Conservation (phyloP, 2,113 vertebrate genomes). For the Aptenodytes forsteri region DNA sequence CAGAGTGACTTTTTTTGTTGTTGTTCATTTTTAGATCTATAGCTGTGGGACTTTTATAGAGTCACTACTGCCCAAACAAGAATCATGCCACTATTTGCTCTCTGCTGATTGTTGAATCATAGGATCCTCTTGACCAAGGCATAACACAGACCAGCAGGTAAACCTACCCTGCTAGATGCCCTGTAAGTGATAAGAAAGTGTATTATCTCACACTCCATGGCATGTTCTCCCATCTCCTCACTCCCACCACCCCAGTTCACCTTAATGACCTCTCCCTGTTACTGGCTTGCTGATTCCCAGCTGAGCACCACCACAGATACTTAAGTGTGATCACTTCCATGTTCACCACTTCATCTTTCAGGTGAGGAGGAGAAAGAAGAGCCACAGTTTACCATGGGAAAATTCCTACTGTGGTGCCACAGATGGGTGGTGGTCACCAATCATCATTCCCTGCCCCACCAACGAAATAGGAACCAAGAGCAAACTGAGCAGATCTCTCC, state of each 20-base stretch:
- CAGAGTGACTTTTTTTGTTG: too few relatives aligned
- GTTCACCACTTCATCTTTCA: neutral
- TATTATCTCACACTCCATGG: too few relatives aligned
- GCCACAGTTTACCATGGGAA: neutral
- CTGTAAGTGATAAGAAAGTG: rapidly evolving
- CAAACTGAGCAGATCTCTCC: neutral
- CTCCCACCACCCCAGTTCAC: neutral
- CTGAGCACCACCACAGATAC: neutral
- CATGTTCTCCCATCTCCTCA: neutral
- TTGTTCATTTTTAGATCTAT: neutral
- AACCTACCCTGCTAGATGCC: neutral
- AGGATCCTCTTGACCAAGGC: neutral
- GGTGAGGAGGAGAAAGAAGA: neutral
- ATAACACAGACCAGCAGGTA: neutral
- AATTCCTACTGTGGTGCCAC: neutral
- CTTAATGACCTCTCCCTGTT: neutral
- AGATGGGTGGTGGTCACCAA: neutral
- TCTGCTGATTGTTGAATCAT: neutral
- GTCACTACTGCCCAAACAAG: neutral
- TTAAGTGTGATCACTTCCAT: neutral
- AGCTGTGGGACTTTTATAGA: neutral
- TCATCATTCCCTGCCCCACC: neutral
- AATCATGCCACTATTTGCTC: neutral
- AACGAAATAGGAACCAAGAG: neutral
- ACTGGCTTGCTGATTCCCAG: neutral